Evolutionary conservation across 2,888 invertebrate species (phyloP), one percentile per base, ranked within the genome.

Genomic region (Rugalucina vietnamica): DNA sequence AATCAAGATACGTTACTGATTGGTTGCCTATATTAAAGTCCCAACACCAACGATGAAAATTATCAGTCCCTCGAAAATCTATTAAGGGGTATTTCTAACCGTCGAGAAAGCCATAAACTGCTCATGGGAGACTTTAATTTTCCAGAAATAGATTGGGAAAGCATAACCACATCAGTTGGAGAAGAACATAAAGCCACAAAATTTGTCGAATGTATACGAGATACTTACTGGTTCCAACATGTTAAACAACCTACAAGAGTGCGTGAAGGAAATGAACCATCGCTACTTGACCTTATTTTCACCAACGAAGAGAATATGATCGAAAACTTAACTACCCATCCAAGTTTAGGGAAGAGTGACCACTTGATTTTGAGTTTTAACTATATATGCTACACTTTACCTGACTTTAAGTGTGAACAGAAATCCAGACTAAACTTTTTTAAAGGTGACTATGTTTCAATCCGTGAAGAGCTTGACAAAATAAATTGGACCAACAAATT

Each of bases 291-390:
- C n/a, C 32, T 74, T 29, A 49, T 74, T 21, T 74, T 74, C 54
- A 49, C 74, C 49, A 74, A 74, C n/a, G 74, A 74, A 29, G n/a
- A 74, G 49, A 27, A 74, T 24, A 74, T 74, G 43, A 32, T 74
- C 14, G 14, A 3, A 8, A 21, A 74, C 14, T 5, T 69, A 8
- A 5, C 14, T 4, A 27, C 5, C n/a, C 29, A 27, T 8, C 24
- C 69, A 24, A 36, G 69, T 69, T n/a, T 69, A 69, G 69, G 69
- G 5, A 32, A 14, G 10, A 69, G 69, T n/a, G 69, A 69, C 29
- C 69, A 69, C 24, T n/a, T 69, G 18, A 32, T 69, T 69, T 69
- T 69, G 29, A 32, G 12, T 54, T 69, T 69, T 69, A 27, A 69
- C 29, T 29, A 27, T 69, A 29, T 24, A 69, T 69, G 32, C 18